Base-by-base conservation (phyloP, 1,140 invertebrate genomes). In the Megalonaias nervosa region DNA sequence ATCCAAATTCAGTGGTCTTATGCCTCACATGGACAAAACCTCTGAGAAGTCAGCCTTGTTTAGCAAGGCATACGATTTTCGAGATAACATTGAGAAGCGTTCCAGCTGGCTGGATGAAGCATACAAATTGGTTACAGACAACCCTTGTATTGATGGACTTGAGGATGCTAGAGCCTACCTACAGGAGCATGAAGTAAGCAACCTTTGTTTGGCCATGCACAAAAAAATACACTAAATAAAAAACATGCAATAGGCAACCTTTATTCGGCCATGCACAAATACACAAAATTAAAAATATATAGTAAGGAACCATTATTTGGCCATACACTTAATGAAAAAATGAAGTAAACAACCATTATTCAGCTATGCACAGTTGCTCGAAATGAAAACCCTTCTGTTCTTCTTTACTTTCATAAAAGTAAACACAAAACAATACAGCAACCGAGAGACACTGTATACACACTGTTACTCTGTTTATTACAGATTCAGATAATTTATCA, bases 31-130 rank as follows among this genome's bases (percentile, higher is more conserved):
- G 81, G 97, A 98, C 88, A 94, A 97, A 38, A 97, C 96, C 1
- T 95, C 97, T 93, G 95, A 96, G 1, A 96, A 96, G 90, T 97
- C 97, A 1, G 96, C 97, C 82, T 94, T 97, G 0, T 95, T 97
- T 84, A 96, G 96, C 12, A 96, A 96, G 89, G 98, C 97, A 89
- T 98, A 97, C 89, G 95, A 95, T 1, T 98, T 97, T 87, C 92
- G 95, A 66, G 94, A 96, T 84, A 96, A 97, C 89, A 95, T 98
- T 0, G 94, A 94, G 77, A 95, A 97, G 91, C 95, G 97, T 71
- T 88, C 84, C 48, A 77, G 79, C 59, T 91, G 91, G 90, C 77
- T 91, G 68, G 88, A 87, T 57, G 89, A 90, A 73, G 85, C 86
- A 14, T 84, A 88, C 77, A 88, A 81, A 71, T 76, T 82, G 59